Evolutionary conservation across 2,113 vertebrate species (phyloP).

Genomic region (Sphaerodactylus townsendi): DNA sequence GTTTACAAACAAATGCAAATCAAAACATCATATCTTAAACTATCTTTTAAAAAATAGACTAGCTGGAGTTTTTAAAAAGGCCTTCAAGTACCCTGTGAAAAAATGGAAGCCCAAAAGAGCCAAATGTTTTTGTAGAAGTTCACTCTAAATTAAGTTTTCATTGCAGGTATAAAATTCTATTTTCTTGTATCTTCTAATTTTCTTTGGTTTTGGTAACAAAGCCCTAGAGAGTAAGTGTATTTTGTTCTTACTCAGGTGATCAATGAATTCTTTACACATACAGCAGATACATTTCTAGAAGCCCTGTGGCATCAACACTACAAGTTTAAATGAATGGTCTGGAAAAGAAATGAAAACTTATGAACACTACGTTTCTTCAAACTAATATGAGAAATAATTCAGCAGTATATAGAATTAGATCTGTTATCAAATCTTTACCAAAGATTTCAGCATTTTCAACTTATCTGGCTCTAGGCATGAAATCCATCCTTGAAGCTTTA

Average conservation of each 20-base stretch:
- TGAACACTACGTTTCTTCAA: conserved; percentile 15
- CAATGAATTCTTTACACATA: conserved; percentile 26
- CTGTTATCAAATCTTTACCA: conserved; percentile 19
- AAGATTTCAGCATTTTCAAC: conserved; percentile 20
- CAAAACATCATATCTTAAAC: background rate
- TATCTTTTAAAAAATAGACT: background rate
- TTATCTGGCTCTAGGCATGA: background rate
- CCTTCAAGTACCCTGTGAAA: background rate
- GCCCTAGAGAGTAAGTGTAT: background rate
- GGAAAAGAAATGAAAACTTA: conserved; percentile 37
- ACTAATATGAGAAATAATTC: conserved; percentile 9
- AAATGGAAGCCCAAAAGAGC: background rate
- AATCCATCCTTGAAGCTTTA: background rate
- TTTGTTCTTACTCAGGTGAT: conserved; percentile 11
- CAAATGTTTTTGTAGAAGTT: background rate
- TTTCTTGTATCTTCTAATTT: conserved; percentile 18
- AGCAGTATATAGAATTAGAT: conserved; percentile 21
- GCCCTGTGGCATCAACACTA: background rate
- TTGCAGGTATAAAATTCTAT: background rate
- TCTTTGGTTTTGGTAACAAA: conserved; percentile 27
- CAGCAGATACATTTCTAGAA: conserved; percentile 34
- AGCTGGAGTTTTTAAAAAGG: background rate
- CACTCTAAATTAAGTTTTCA: conserved; percentile 5
- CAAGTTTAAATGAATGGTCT: conserved; percentile 37
- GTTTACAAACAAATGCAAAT: background rate